Percentiles rank a stretch among this genome's conserved stretches.
These are phyloP conservation scores for Chaetorhynchus papuensis DNA, from an alignment of 2,113 vertebrate species.

Conservation along the genomic window DNA sequence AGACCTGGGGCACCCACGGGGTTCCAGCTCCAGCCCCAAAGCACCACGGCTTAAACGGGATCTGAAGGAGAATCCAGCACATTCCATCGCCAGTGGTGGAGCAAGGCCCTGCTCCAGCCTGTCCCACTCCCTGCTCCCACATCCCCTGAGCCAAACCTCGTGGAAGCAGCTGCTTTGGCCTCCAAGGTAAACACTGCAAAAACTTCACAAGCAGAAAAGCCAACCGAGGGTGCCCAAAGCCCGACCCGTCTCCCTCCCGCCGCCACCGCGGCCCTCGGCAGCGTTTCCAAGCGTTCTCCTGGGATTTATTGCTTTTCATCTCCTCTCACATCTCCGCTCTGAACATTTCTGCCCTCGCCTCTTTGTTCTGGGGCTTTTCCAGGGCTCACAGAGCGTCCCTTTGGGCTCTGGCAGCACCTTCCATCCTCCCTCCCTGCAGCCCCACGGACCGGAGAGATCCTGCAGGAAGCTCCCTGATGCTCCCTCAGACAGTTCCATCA, in stretches of 20 bases:
- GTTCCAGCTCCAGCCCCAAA: neutral
- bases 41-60: rapidly evolving
- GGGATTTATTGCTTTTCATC: neutral
- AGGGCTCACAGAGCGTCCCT: neutral
- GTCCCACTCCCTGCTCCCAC: neutral
- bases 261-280: rapidly evolving
- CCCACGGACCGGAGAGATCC: rapidly evolving
- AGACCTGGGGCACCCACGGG: rapidly evolving
- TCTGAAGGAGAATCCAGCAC: neutral
- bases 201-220: neutral
- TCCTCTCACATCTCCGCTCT: neutral
- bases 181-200: neutral
- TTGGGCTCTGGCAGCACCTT: neutral
- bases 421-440: neutral
- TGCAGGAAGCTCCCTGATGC: neutral
- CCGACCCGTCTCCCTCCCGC: neutral
- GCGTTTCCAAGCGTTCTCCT: rapidly evolving
- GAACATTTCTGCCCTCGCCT: neutral
- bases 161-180: neutral
- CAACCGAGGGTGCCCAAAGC: rapidly evolving
- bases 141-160: rapidly evolving
- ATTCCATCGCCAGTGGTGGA: rapidly evolving
- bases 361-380: neutral
- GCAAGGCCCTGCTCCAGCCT: neutral
- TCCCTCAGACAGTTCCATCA: neutral